Evolutionary conservation across 1,140 invertebrate genomes (phyloP), one percentile per base, ranked within the genome.

Genomic region (Tetramorium simillimum): DNA sequence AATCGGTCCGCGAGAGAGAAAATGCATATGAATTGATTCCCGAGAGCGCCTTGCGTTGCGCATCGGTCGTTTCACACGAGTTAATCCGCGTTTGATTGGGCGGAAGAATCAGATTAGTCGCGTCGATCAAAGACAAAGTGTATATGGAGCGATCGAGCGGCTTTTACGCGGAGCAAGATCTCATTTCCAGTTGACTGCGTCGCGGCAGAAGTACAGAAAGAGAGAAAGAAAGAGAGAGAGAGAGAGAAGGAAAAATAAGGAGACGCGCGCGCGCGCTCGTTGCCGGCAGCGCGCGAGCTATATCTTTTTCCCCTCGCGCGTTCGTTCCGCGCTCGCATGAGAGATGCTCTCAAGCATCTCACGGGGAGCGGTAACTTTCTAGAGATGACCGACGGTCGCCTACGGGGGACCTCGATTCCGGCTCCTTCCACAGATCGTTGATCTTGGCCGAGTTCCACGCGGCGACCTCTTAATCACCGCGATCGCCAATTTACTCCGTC

Each of bases 381-480:
- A 82, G 51, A 73, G 24, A 82, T 82, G 80, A 82, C 65, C 78
- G 58, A 58, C 65, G 37, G 21, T 73, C 67, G 67, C 51, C 53
- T 73, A 73, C 53, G 67, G 51, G 33, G 18, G 21, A 82, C 67
- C 67, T 82, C 80, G 80, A 73, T 82, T 82, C 80, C 40, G 51
- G 67, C 33, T 73, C 86, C 58, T 80, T 63, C 65, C 56, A 51
- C 56, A 28, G 86, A 90, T 87, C 89, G 86, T 89, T 89, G 89
- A 84, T 89, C 89, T 89, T 90, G 88, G 75, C 88, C 90, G 88
- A 88, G 90, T 86, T 89, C 63, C 86, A 37, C 63, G 69, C 63
- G 69, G 40, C 67, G 67, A 82, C 80, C 67, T 73, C 67, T 82
- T 73, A 82, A 82, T 82, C 80, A 82, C 3, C 16, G 67, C 40